Evolutionary conservation across 1,140 invertebrate species (phyloP), one percentile per base, ranked within the genome.

Genomic region (Dendroctonus ponderosae): DNA sequence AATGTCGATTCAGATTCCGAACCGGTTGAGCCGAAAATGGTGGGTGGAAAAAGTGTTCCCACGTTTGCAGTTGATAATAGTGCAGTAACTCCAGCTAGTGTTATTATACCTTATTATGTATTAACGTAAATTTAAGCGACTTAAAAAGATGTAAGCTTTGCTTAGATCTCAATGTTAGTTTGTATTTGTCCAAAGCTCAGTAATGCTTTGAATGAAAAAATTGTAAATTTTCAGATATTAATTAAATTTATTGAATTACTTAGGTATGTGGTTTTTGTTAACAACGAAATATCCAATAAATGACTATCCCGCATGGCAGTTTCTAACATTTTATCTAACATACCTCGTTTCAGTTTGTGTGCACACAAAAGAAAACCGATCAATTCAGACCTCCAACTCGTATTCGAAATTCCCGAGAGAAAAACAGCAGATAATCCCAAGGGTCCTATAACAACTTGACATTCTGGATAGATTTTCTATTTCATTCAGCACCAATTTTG

Each of bases 1-100:
- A 50, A 49, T 38, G 42, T 8, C 8, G 39, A 66, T 60, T 56
- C 64, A 40, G 57, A 66, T 59, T 66, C 64, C 14, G 64, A 66
- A 60, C 39, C 64, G 8, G 57, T 66, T 3, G 64, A 66, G 38
- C 56, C 64, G 6, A 66, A 53, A 50, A 59, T 52, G 44, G 48
- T 60, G 4, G 49, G 48, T 38, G 49, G 42, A 3, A 41, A 9
- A 37, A 7, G 6, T 41, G 11, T n/a, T 15, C 56, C 64, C n/a
- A 2, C 6, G 37, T 56, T 56, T 50, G 53, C 44, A 26, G 41
- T 58, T 7, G 51, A 38, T n/a, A 58, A 65, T 57, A 66, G 51
- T 52, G 12, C 14, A 51, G 53, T 43, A 2, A 53, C 40, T 5
- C 64, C 64, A 11, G 46, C 48, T 1, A 8, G 15, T 57, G 38